Percentiles rank a stretch among this genome's conserved stretches.
These are phyloP conservation scores for Flabesymbios commensalis DNA, from an alignment of 2,888 invertebrate genomes.

Conservation along the genomic window DNA sequence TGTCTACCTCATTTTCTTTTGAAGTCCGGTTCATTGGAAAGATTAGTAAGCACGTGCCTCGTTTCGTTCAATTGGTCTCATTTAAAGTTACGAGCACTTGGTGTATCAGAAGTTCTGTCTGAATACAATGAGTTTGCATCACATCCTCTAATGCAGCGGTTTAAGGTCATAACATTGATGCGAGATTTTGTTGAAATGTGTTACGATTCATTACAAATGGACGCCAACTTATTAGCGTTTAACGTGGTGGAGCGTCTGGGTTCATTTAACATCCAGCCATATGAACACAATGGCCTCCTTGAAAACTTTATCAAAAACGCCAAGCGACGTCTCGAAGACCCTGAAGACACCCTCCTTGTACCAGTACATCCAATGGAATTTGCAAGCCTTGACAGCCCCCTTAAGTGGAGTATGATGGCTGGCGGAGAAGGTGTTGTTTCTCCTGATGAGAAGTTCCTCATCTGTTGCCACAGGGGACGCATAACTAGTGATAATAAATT, in stretches of 20 bases:
- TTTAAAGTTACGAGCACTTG: conserved; percentile 20
- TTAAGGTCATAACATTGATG: not conserved
- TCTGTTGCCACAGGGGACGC: conserved; percentile 12
- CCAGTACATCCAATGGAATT: conserved; percentile 21
- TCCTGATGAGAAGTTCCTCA: conserved; percentile 15
- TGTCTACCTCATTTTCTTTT: conserved; percentile 32
- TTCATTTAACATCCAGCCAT: not conserved
- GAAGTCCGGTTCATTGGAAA: conserved; percentile 2
- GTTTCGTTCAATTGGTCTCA: conserved; percentile 24
- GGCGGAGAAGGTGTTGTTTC: conserved; percentile 23
- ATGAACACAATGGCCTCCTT: too few species aligned
- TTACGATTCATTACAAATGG: conserved; percentile 22
- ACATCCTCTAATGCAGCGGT: not conserved
- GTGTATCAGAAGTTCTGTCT: conserved; percentile 7
- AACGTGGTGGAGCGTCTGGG: conserved; percentile 15
- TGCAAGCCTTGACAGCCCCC: conserved; percentile 18
- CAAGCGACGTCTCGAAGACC: conserved; percentile 9
- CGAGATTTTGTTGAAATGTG: conserved; percentile 26
- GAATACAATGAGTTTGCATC: conserved; percentile 14
- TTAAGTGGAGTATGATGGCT: conserved; percentile 14
- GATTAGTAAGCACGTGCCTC: conserved; percentile 19
- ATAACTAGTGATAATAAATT: conserved; percentile 1
- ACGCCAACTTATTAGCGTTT: conserved; percentile 23
- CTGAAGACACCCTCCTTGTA: conserved; percentile 18
- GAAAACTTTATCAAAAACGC: conserved; percentile 15